Percentiles rank a stretch among this genome's conserved stretches.
phyloP scores from a whole-genome alignment of 2,888 invertebrate species.

The Leptothorax acervorum region DNA sequence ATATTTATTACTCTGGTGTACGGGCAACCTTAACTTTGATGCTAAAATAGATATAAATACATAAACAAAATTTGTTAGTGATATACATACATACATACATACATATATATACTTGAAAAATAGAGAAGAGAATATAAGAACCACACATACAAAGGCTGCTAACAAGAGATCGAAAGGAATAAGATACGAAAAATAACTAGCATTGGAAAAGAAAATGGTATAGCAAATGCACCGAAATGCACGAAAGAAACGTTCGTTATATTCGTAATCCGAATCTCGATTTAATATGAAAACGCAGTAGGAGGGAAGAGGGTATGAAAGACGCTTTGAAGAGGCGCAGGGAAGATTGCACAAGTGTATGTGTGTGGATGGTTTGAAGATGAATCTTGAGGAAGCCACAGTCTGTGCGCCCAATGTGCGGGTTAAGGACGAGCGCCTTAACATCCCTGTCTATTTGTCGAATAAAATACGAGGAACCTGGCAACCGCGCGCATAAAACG shows the following conservation, averaged over 20 bases:
- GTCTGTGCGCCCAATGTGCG: conserved; percentile 5
- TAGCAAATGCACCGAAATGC: neutral
- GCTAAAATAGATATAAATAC: neutral
- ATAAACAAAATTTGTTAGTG: neutral
- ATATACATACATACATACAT: neutral
- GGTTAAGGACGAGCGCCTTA: conserved; percentile 18
- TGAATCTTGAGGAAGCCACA: conserved; percentile 13
- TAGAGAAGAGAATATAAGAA: neutral
- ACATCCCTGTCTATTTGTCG: conserved; percentile 72
- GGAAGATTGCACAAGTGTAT: neutral
- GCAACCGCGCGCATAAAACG: conserved; percentile 69
- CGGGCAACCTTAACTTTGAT: neutral
- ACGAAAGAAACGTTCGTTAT: conserved; percentile 1
- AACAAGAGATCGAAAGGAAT: neutral
- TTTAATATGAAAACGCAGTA: conserved; percentile 42
- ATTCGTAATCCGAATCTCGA: conserved; percentile 18
- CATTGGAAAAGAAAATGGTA: neutral
- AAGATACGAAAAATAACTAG: neutral
- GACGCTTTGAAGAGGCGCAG: neutral
- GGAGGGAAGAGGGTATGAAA: neutral
- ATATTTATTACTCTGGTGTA: conserved; percentile 1
- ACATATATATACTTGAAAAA: neutral
- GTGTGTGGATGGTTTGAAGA: neutral
- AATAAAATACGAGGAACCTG: conserved; percentile 67
- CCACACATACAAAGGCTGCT: neutral